phyloP scores from a whole-genome alignment of 2,797 vertebrate species.

The Lithobates pipiens region DNA sequence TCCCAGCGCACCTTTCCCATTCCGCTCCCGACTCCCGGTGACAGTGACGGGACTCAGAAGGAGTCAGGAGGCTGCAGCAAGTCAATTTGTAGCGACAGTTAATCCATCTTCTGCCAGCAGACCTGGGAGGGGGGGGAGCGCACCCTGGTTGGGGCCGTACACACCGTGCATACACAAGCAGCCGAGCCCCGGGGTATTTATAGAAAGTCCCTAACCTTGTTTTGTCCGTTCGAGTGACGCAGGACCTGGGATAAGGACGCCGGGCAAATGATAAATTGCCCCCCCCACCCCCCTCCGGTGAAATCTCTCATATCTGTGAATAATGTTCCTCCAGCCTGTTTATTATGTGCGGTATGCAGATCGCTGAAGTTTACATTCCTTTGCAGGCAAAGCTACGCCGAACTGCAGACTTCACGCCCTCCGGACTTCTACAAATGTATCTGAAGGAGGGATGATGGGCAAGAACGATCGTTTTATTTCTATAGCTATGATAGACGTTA shows the following conservation, averaged over 20 bases:
- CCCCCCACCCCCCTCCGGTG: neutral
- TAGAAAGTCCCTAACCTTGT: conserved; percentile 65
- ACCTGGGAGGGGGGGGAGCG: neutral
- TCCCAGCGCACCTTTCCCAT: conserved; percentile 31
- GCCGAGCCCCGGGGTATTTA: conserved; percentile 62
- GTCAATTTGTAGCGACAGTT: conserved; percentile 57
- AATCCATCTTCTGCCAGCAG: conserved; percentile 48
- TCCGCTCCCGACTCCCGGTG: conserved; percentile 38
- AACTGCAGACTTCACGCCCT: neutral
- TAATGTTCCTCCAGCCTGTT: conserved; percentile 20
- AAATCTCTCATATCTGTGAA: conserved; percentile 33
- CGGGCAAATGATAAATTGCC: conserved; percentile 44
- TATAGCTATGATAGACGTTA: neutral
- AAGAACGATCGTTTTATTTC: neutral
- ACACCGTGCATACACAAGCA: conserved; percentile 59
- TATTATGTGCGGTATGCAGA: conserved; percentile 40
- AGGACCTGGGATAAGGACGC: conserved; percentile 53
- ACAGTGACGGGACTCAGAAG: conserved; percentile 54
- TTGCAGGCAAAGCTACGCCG: neutral
- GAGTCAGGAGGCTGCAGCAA: conserved; percentile 51
- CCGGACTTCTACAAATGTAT: neutral
- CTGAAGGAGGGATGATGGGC: no score
- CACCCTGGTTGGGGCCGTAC: conserved; percentile 57
- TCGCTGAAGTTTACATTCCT: neutral
- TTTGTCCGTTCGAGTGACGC: conserved; percentile 67